phyloP scores from a whole-genome alignment of 2,797 vertebrate species.

The Chaenodraco wilsoni region DNA sequence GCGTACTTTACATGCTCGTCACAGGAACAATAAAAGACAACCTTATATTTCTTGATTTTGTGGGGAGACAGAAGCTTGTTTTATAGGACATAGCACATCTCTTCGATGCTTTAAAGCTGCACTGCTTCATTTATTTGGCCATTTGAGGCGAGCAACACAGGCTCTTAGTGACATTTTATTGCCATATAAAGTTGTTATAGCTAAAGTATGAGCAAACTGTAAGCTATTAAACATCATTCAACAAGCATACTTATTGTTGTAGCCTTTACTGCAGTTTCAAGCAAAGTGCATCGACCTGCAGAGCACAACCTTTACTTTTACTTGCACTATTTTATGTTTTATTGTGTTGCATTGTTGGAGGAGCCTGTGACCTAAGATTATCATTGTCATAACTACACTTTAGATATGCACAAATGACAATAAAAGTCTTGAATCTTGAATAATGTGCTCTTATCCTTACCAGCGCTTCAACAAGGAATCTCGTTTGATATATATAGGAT shows the following conservation, averaged over 20 bases:
- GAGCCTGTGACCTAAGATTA: no score
- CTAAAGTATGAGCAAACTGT: neutral
- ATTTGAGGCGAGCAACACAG: neutral
- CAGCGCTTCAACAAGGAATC: neutral
- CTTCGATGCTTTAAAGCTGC: neutral
- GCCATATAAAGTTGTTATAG: neutral
- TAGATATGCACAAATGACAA: no score
- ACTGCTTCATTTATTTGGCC: neutral
- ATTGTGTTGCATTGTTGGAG: no score
- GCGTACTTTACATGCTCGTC: conserved; percentile 3
- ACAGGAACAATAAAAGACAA: neutral
- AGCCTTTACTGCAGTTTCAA: conserved; percentile 4
- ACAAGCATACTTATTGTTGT: neutral
- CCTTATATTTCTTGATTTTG: neutral
- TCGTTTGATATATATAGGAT: conserved; percentile 4
- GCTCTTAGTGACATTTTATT: neutral
- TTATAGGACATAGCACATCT: neutral
- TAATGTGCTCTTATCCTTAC: neutral
- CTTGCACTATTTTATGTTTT: no score
- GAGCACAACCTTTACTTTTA: neutral
- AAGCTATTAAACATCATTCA: neutral
- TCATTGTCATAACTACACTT: no score
- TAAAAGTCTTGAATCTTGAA: no score
- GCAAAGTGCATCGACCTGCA: neutral
- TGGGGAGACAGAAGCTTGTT: neutral